Conservation (phyloP, 64 coral and sea anemone genomes). For the Acropora yongei region DNA sequence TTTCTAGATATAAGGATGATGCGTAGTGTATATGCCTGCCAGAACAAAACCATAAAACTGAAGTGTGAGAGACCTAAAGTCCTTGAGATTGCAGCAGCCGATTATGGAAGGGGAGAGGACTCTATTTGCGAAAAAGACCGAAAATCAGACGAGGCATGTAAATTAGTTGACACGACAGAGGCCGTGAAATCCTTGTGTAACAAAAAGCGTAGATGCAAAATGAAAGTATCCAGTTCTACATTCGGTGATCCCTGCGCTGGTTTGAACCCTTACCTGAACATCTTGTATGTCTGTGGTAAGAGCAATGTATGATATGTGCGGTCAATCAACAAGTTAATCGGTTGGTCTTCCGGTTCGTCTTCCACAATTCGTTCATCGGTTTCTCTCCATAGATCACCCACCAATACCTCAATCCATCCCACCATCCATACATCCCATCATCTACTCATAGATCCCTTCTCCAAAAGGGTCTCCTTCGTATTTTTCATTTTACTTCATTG, state of each 20-base stretch:
- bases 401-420: too few species aligned
- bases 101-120: background rate
- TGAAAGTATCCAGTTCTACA: background rate
- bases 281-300: conserved; percentile 35
- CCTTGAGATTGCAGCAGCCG: conserved; percentile 17
- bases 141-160: background rate
- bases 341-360: too few species aligned
- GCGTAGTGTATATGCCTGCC: background rate
- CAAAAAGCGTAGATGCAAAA: background rate
- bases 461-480: too few species aligned
- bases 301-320: background rate
- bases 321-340: too few species aligned
- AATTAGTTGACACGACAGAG: background rate
- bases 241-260: conserved; percentile 30
- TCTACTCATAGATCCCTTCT: too few species aligned
- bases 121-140: background rate
- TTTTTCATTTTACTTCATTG: too few species aligned
- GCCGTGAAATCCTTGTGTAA: background rate
- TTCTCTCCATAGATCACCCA: too few species aligned
- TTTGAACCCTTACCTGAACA: background rate
- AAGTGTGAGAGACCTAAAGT: background rate
- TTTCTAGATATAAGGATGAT: background rate
- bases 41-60: background rate
- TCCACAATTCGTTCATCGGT: too few species aligned
- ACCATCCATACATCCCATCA: too few species aligned